Base-by-base conservation (phyloP, 1,140 invertebrate species). In the Araneus ventricosus region DNA sequence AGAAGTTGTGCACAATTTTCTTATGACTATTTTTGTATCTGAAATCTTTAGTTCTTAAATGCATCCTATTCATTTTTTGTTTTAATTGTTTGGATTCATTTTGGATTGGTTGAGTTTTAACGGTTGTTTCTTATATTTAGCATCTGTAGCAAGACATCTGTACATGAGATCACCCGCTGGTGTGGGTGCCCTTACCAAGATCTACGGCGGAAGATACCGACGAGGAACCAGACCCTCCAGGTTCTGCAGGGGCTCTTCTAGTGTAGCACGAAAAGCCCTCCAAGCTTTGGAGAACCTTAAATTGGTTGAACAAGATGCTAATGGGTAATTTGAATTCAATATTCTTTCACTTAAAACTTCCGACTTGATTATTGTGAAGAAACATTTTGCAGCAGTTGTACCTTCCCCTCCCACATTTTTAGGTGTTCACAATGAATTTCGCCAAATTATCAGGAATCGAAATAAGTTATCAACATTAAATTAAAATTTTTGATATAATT, bases 211-310 rank as follows among this genome's bases (percentile, higher is more conserved):
- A 52, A 97, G 98, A 90, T 98, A 99, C 96, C 97, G 98, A 94
- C 99, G 99, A 95, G 99, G 99, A 94, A 98, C 98, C 27, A 97
- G 97, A 80, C 99, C 99, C 24, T 98, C 98, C 93, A 99, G 99
- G 95, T 99, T 98, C 96, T 98, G 98, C 95, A 96, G 97, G 94
- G 98, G 98, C 93, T 98, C 98, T 84, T 97, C 98, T 86, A 97
- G 98, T 94, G 97, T 99, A 94, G 98, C 98, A 61, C 97, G 99
- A 59, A 99, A 99, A 96, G 97, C 98, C 34, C 96, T 99, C 0
- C 99, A 99, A 95, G 97, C 98, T 84, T 96, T 99, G 79, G 99
- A 99, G 96, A 96, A 97, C 24, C 95, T 99, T 79, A 99, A 99
- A 95, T 96, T 99, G 93, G 98, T 99, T 34, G 99, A 99, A 96